Evolutionary conservation across 2,888 invertebrate genomes (phyloP).

Genomic region (Hydrotaea diabolus): DNA sequence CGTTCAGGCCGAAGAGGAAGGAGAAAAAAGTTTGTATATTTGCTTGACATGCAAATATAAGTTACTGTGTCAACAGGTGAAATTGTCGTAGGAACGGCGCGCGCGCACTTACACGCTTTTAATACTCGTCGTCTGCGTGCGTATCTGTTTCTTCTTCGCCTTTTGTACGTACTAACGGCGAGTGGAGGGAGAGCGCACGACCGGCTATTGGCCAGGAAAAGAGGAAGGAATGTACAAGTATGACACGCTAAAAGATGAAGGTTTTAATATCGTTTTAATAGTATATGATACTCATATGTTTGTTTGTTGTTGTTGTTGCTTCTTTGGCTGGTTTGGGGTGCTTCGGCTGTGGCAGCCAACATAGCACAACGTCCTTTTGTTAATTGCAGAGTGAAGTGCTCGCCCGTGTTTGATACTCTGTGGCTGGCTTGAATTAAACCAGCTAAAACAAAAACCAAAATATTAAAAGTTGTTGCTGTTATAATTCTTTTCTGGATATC

Average conservation of each 20-base stretch:
- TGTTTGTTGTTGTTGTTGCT: background rate
- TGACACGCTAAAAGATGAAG: constrained; percentile 62
- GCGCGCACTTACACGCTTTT: constrained; percentile 58
- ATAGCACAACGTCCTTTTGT: constrained; percentile 46
- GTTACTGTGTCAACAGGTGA: constrained; percentile 80
- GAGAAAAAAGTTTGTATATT: background rate
- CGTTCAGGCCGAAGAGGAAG: background rate
- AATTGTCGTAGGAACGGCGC: constrained; percentile 74
- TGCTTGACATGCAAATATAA: constrained; percentile 76
- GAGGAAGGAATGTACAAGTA: constrained; percentile 36
- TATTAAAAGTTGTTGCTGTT: constrained; percentile 39
- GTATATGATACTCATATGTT: constrained; percentile 50
- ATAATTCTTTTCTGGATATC: constrained; percentile 36
- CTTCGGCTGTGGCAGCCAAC: constrained; percentile 7
- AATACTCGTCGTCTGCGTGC: constrained; percentile 33
- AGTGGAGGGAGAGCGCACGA: constrained; percentile 3
- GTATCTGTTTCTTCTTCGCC: constrained; percentile 11
- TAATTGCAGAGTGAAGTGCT: constrained; percentile 62
- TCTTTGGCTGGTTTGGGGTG: background rate
- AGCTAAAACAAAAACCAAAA: constrained; percentile 8
- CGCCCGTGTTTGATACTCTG: constrained; percentile 44
- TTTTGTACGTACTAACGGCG: too few relatives aligned
- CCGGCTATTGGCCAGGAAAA: background rate
- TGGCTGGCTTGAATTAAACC: constrained; percentile 15
- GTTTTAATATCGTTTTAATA: constrained; percentile 56